A percentile compares a stretch with the other conserved stretches of the same genome.
Conservation (phyloP, 92 coral and sea anemone species). For the Phenganax marumi region DNA sequence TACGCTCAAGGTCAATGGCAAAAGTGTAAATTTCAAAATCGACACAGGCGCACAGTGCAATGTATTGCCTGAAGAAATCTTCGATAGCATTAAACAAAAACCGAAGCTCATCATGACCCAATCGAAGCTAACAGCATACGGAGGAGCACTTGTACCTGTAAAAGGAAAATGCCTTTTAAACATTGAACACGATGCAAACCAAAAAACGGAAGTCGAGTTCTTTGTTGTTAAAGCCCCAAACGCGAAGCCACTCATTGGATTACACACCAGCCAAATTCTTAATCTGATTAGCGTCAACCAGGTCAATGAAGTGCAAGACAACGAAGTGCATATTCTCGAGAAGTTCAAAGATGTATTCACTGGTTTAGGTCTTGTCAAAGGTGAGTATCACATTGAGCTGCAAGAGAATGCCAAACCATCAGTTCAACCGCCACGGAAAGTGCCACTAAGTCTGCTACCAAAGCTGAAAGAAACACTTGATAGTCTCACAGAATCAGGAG, state of each 20-base stretch:
- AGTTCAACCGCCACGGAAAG: conserved; percentile 54
- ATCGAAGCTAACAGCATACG: conserved; percentile 49
- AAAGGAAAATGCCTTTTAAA: conserved; percentile 39
- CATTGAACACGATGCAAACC: conserved; percentile 30
- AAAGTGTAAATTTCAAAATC: conserved; percentile 40
- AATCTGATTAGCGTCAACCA: conserved; percentile 35
- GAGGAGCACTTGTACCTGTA: conserved; percentile 46
- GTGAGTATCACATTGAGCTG: conserved; percentile 58
- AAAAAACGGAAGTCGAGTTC: conserved; percentile 23
- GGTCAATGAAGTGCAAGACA: conserved; percentile 21
- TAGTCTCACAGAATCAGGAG: conserved; percentile 39
- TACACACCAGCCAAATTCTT: conserved; percentile 41
- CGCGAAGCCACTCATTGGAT: conserved; percentile 46
- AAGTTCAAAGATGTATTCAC: conserved; percentile 47
- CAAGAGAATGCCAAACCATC: conserved; percentile 45
- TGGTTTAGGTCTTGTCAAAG: conserved; percentile 52
- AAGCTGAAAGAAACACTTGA: conserved; percentile 46
- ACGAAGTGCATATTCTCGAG: not conserved
- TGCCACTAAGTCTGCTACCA: conserved; percentile 42
- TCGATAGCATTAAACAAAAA: conserved; percentile 6
- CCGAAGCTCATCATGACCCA: conserved; percentile 28
- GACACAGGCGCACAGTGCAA: conserved; percentile 59
- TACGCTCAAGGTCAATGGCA: conserved; percentile 5
- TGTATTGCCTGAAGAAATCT: conserved; percentile 36
- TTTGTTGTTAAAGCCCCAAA: conserved; percentile 40